Base-by-base conservation (phyloP, 2,888 invertebrate species). In the Nebria brevicollis region DNA sequence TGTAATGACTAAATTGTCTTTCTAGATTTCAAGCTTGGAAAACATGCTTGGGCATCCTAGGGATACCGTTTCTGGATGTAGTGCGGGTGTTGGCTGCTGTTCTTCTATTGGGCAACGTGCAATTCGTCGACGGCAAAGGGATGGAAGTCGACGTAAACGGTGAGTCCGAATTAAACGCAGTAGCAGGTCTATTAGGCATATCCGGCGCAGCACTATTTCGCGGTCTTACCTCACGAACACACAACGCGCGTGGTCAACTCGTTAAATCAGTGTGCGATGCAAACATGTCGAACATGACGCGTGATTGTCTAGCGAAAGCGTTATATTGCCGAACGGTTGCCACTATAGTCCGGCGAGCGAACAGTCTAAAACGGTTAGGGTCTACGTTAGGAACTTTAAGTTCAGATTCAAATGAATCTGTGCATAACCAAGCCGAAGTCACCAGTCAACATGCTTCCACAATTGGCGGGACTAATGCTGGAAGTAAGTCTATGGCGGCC, bases 251-350 rank as follows among this genome's bases (percentile, higher is more conserved):
- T 77, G 95, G 95, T 15, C 94, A 95, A 87, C 91, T 96, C 82
- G 94, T 96, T 66, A 95, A 95, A 87, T 95, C 95, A 5, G 92
- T 95, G 77, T 94, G 95, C 87, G 94, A 96, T 87, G 94, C 95
- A n/a, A 94, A 95, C 85, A 94, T 95, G 92, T 96, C 97, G 11
- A 95, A 96, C 87, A 93, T 94, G 91, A 95, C 95, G n/a, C 91
- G 97, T 85, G 96, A 98, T 90, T 94, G 96, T 82, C 91, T 97
- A 85, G 96, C 97, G 54, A 96, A 97, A 89, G 97, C 98, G 20
- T 91, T 98, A 54, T 98, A 98, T 89, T 97, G 97, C 88, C 94
- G 98, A 85, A 97, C 97, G 10, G 97, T 98, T 20, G 97, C 97
- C 20, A 97, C 98, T 26, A 97, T 98, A 85, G 96, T 98, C 42